Evolutionary conservation across 2,888 invertebrate genomes (phyloP).

Genomic region (Pharmacophagus antenor): DNA sequence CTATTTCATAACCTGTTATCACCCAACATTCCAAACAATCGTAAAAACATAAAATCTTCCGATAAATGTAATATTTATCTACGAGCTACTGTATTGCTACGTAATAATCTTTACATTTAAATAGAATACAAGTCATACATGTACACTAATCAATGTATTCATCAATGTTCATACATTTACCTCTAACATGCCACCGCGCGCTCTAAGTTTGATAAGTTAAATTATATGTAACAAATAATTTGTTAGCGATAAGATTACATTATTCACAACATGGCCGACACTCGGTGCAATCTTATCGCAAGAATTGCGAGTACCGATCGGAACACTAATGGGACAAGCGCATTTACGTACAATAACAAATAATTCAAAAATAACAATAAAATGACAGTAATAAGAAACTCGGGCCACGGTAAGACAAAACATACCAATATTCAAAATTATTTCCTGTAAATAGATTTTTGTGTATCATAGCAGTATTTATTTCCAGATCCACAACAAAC

Average conservation of each 20-base stretch:
- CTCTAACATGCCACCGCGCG: constrained; percentile 31
- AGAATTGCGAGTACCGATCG: constrained; percentile 55
- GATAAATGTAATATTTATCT: constrained; percentile 3
- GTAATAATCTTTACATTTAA: constrained; percentile 9
- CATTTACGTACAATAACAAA: constrained; percentile 45
- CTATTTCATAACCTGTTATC: too few relatives aligned
- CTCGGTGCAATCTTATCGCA: constrained; percentile 61
- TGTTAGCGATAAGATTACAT: constrained; percentile 63
- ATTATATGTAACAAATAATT: constrained; percentile 42
- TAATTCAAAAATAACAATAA: constrained; percentile 38
- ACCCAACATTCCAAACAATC: too few relatives aligned
- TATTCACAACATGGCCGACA: constrained; percentile 51
- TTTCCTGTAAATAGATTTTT: background rate
- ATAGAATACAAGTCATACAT: constrained; percentile 2
- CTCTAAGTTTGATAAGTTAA: constrained; percentile 40
- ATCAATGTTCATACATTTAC: constrained; percentile 30
- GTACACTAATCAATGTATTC: constrained; percentile 10
- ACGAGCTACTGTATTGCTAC: constrained; percentile 11
- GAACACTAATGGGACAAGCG: constrained; percentile 49
- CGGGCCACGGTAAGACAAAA: constrained; percentile 4
- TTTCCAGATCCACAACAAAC: constrained; percentile 25
- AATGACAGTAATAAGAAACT: constrained; percentile 36
- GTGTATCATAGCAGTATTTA: background rate
- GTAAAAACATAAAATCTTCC: too few relatives aligned
- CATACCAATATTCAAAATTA: background rate